These are phyloP conservation scores for Stenodema calcarata DNA, from an alignment of 2,888 invertebrate species.

Conservation along the genomic window DNA sequence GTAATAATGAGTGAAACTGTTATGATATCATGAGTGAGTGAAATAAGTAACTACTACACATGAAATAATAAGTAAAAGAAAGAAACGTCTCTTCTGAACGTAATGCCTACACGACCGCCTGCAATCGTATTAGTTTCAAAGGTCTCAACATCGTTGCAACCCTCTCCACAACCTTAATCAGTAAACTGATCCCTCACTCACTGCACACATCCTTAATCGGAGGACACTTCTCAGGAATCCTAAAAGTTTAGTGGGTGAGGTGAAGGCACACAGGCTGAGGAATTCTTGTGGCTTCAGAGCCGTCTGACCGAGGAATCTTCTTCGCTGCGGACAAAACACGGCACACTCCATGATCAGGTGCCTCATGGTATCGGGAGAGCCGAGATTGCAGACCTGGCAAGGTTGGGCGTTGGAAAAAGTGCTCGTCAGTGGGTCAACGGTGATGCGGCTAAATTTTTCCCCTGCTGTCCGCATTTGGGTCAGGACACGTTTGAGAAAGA, in stretches of 20 bases:
- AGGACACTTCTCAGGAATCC: not conserved
- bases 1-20: no score
- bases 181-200: no score
- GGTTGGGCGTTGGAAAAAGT: not conserved
- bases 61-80: no score
- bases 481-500: not conserved
- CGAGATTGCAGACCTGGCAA: slow-evolving; percentile 17
- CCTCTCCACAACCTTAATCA: no score
- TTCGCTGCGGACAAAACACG: not conserved
- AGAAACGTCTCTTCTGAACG: no score
- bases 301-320: not conserved
- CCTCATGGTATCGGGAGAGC: not conserved
- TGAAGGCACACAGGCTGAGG: not conserved
- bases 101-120: no score
- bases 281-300: not conserved
- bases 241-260: not conserved
- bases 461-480: not conserved
- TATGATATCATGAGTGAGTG: no score
- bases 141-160: not conserved
- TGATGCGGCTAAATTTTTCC: not conserved
- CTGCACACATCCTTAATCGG: not conserved
- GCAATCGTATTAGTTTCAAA: no score
- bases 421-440: not conserved
- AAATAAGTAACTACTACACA: no score
- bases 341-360: slow-evolving; percentile 4